Evolutionary conservation across 2,797 vertebrate species (phyloP).

Genomic region (Orientallactaga sibirica): DNA sequence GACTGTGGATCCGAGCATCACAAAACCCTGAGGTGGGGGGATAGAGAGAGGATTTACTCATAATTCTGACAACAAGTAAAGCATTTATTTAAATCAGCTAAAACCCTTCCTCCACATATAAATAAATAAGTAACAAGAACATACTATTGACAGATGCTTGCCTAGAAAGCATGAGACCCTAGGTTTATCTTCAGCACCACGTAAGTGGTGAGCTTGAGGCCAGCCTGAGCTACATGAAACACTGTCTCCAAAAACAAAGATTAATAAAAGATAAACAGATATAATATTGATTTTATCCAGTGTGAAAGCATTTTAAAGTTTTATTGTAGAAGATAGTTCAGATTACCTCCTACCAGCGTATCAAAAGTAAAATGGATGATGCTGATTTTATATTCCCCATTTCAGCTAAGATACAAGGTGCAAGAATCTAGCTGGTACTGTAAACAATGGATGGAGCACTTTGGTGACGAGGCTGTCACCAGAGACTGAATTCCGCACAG

Average conservation of each 20-base stretch:
- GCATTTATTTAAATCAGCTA: no score
- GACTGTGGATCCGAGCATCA: neutral
- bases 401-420: conserved; percentile 6
- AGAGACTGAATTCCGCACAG: conserved; percentile 17
- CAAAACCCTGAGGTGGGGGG: neutral
- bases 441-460: conserved; percentile 20
- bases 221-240: no score
- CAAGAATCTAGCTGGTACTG: conserved; percentile 9
- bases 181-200: neutral
- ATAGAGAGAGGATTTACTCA: neutral
- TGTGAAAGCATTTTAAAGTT: conserved; percentile 65
- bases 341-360: conserved; percentile 24
- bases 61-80: neutral
- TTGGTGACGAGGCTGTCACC: conserved; percentile 44
- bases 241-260: no score
- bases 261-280: no score
- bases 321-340: conserved; percentile 75
- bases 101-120: no score
- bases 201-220: no score
- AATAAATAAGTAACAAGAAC: no score
- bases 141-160: neutral
- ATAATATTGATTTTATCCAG: conserved; percentile 49
- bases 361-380: conserved; percentile 37
- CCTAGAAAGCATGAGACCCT: neutral
- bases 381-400: conserved; percentile 33